Percentiles rank a stretch among this genome's conserved stretches.
Conservation (phyloP, 2,888 invertebrate genomes). For the Apamea crenata region DNA sequence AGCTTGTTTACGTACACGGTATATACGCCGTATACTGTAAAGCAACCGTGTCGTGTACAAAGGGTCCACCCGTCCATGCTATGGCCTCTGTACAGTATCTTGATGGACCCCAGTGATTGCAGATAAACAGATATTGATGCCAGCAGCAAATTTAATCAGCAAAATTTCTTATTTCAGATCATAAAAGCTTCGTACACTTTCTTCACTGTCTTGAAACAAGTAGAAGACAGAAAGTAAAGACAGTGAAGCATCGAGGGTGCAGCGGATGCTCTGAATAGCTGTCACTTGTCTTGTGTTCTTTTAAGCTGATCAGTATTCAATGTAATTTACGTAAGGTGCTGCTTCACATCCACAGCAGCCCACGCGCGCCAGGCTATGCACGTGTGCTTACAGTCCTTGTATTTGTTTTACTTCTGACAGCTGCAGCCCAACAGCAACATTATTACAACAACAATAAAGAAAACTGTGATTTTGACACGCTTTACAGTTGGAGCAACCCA, state of each 20-base stretch:
- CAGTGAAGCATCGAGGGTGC: neutral
- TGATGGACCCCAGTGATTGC: neutral
- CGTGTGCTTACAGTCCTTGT: neutral
- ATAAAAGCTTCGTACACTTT: constrained; percentile 88
- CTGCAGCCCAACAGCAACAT: neutral
- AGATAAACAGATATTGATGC: neutral
- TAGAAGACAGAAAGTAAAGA: constrained; percentile 66
- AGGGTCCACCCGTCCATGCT: neutral
- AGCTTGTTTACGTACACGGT: neutral
- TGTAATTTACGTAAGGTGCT: neutral
- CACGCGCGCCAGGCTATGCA: too few species aligned
- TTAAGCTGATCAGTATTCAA: neutral
- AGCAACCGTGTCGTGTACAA: neutral
- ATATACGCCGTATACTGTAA: neutral
- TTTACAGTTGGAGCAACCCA: neutral
- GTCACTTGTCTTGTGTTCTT: neutral
- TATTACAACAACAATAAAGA: neutral
- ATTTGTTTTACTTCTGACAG: too few species aligned
- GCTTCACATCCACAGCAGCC: neutral
- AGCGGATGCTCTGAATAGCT: neutral
- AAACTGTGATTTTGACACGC: neutral
- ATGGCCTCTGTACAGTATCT: neutral
- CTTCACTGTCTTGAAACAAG: constrained; percentile 84
- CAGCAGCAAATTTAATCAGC: neutral
- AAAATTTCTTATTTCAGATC: constrained; percentile 81